Evolutionary conservation across 2,888 invertebrate species (phyloP), one percentile per base, ranked within the genome.

Genomic region (Tenthredo amoena): DNA sequence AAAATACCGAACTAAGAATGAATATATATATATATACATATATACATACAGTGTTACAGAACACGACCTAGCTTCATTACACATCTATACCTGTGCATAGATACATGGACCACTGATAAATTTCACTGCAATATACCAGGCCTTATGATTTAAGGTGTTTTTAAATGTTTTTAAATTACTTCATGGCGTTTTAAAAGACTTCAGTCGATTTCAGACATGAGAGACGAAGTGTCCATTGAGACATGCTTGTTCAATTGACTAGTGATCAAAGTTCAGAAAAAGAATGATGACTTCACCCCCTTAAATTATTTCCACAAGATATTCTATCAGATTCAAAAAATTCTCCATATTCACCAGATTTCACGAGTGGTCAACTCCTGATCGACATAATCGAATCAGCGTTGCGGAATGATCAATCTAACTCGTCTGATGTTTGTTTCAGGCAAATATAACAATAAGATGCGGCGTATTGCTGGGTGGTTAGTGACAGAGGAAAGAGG

Each of bases 401-500:
- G 9, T 12, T 34, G 18, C 31, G 18, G 68, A 68, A 34, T 68
- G 15, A 68, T 26, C 6, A 5, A 26, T 18, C 15, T 18, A 31
- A 68, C 18, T 34, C 21, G 68, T 26, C 34, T 68, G 31, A 26
- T 31, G 62, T 68, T 68, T 68, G 68, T 68, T 65, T 34, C 37
- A 81, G 83, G 81, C 50, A 76, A 26, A 79, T 21, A 43, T 40
- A 77, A 76, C 50, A 43, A 18, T 40, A 72, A 77, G 77, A 81
- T 79, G 68, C n/a, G 47, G 68, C 77, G 77, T 85, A 50, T 47
- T 40, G 68, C 55, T 76, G 55, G 47, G 77, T 31, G 72, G 58
- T 26, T 71, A 40, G 82, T 58, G 77, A 83, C 43, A 68, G 84
- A 85, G 77, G 85, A 68, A 50, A 65, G 18, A 72, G 76, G 77